Conservation (phyloP, 2,888 invertebrate genomes). For the Fragum whitleyi region DNA sequence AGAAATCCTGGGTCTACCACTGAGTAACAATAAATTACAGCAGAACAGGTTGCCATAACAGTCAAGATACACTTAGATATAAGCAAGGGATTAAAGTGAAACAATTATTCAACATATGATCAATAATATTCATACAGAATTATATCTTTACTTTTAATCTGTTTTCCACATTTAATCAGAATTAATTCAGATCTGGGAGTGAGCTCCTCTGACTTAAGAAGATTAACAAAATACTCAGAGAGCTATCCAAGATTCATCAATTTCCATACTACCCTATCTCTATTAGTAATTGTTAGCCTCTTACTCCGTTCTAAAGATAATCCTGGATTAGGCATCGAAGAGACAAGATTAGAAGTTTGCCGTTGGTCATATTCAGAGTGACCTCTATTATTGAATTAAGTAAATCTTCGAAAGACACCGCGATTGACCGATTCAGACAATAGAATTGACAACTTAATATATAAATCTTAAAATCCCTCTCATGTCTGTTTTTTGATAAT, state of each 20-base stretch:
- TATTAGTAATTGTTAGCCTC: not conserved
- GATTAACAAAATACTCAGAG: slow-evolving; percentile 14
- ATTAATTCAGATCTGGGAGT: slow-evolving; percentile 24
- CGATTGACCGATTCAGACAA: slow-evolving; percentile 22
- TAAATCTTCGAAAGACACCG: slow-evolving; percentile 24
- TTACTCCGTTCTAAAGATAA: not conserved
- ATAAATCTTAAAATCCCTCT: slow-evolving; percentile 31
- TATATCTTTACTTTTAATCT: slow-evolving; percentile 19
- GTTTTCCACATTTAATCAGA: slow-evolving; percentile 12
- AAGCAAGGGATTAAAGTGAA: not conserved
- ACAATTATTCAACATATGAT: not conserved
- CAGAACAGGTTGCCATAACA: not conserved
- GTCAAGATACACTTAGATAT: not conserved
- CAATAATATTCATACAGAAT: slow-evolving; percentile 17
- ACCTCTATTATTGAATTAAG: slow-evolving; percentile 25
- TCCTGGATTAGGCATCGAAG: slow-evolving; percentile 20
- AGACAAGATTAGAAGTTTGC: slow-evolving; percentile 21
- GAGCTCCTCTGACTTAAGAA: slow-evolving; percentile 1
- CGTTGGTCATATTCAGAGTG: slow-evolving; percentile 13
- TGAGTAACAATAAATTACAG: too few relatives aligned
- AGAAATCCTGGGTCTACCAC: too few relatives aligned
- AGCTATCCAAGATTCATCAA: not conserved
- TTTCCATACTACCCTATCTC: slow-evolving; percentile 6
- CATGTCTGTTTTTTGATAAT: slow-evolving; percentile 11
- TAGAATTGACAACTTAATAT: slow-evolving; percentile 25